These are phyloP conservation scores for Zosterops hypoxanthus DNA, from an alignment of 2,113 vertebrate genomes.

Conservation along the genomic window DNA sequence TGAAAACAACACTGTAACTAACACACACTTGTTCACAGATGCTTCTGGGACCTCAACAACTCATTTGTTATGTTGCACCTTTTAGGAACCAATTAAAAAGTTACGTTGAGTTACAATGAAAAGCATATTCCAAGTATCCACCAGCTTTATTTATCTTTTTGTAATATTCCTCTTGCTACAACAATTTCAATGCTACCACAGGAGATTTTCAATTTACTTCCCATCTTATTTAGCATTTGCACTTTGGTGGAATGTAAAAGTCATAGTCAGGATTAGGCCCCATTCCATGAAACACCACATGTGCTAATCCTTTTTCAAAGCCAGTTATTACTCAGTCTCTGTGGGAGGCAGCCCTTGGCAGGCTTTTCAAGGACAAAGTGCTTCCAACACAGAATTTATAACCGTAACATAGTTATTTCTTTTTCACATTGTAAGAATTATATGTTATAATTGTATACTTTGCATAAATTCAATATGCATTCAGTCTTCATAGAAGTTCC, in stretches of 20 bases:
- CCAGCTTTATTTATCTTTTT: not conserved
- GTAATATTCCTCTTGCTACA: not conserved
- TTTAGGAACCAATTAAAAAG: not conserved
- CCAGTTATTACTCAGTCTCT: not conserved
- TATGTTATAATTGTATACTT: not conserved
- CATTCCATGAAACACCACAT: not conserved
- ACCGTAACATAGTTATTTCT: not conserved
- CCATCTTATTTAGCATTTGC: not conserved
- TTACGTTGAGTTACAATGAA: not conserved
- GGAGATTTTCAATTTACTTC: not conserved
- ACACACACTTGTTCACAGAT: not conserved
- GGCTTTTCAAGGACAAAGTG: constrained; percentile 32
- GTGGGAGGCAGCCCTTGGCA: not conserved
- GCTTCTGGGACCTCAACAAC: not conserved
- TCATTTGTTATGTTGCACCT: not conserved
- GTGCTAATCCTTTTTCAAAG: constrained; percentile 21
- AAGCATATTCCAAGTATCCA: fast-evolving
- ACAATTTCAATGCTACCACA: not conserved
- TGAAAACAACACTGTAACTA: not conserved
- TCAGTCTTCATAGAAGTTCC: not conserved
- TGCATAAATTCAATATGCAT: not conserved
- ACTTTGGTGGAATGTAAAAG: not conserved
- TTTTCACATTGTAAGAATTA: not conserved
- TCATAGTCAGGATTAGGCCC: not conserved
- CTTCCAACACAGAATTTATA: not conserved